Evolutionary conservation across 2,797 vertebrate genomes (phyloP).

Genomic region (Steatocranus sp.): DNA sequence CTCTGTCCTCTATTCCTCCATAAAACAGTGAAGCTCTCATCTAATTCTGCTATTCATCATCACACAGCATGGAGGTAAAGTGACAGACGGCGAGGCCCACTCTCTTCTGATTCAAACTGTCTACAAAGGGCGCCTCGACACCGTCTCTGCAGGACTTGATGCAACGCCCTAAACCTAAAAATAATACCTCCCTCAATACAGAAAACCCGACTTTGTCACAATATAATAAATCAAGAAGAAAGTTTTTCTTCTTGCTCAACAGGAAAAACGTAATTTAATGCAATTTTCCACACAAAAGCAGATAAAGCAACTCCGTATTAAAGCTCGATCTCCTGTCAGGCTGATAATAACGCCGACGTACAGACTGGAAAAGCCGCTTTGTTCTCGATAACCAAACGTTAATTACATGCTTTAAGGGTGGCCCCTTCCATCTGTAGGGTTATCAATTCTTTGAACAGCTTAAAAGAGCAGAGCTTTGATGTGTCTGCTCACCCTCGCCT

Average conservation of each 20-base stretch:
- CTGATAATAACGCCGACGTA: neutral
- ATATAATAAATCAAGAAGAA: neutral
- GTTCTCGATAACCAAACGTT: neutral
- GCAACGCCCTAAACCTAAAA: neutral
- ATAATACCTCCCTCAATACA: neutral
- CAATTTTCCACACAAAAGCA: neutral
- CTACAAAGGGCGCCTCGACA: neutral
- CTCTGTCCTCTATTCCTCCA: conserved; percentile 20
- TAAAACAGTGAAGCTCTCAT: conserved; percentile 26
- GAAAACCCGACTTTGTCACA: neutral
- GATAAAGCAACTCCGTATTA: neutral
- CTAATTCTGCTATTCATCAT: conserved; percentile 39
- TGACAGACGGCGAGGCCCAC: neutral
- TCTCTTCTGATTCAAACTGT: neutral
- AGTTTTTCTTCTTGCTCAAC: neutral
- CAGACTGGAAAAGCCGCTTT: neutral
- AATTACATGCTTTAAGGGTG: neutral
- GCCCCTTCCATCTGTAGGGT: neutral
- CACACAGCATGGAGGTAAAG: conserved; percentile 4
- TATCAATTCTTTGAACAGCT: conserved; percentile 19
- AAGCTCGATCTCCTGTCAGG: neutral
- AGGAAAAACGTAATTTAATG: accelerated
- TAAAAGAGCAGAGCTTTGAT: conserved; percentile 37
- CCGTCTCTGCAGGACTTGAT: neutral
- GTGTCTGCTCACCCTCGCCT: neutral